Conservation (phyloP, 2,113 vertebrate genomes). For the mouse (Mus musculus) region GRCm39 chr7:112259501-112260000, state of each 20-base stretch:
- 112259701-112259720: neutral
- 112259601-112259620: neutral
- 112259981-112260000: neutral
- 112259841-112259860: neutral
- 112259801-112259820: neutral
- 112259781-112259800: neutral
- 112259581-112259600: neutral
- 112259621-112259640: neutral
- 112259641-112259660: constrained; percentile 27
- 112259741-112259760: constrained; percentile 20
- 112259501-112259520: neutral
- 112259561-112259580: neutral
- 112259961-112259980: neutral
- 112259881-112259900: neutral
- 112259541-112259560: neutral
- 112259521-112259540: neutral
- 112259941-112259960: neutral
- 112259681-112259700: constrained; percentile 50
- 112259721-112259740: neutral
- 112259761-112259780: neutral
- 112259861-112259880: neutral
- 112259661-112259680: neutral
- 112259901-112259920: neutral
- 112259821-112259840: neutral
- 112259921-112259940: neutral